A percentile compares a stretch with the other conserved stretches of the same genome.
Evolutionary conservation across 2,797 vertebrate genomes (phyloP).

Genomic region (Gallinago stenura): DNA sequence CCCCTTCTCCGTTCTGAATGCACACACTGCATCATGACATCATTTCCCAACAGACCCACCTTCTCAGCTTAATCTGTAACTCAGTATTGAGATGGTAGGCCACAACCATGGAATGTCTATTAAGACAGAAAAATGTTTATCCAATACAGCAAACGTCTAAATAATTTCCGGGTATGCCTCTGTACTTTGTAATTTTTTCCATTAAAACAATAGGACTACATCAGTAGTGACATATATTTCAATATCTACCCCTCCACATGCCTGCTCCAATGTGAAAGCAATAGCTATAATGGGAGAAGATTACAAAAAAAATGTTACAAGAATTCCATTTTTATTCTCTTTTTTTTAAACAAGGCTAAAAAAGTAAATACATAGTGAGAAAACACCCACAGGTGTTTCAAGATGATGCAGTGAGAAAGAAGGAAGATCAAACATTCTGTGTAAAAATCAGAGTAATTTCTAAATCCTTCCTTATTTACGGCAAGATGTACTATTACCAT

Average conservation of each 20-base stretch:
- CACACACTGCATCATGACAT: background rate
- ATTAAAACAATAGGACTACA: background rate
- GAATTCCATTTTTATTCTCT: background rate
- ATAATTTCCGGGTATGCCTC: slow-evolving; percentile 39
- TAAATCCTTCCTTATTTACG: background rate
- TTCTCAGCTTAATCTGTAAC: background rate
- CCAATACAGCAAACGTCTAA: background rate
- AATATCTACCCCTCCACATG: background rate
- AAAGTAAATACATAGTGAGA: background rate
- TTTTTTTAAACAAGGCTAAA: slow-evolving; percentile 28
- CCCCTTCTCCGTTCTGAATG: background rate
- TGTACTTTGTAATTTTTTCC: background rate
- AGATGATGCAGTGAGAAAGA: slow-evolving; percentile 16
- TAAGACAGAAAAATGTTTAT: background rate
- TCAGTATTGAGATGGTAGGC: background rate
- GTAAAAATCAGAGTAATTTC: background rate
- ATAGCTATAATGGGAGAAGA: background rate
- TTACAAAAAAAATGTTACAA: background rate
- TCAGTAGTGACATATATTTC: background rate
- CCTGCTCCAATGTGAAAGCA: background rate
- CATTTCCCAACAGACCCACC: background rate
- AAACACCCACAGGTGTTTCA: background rate
- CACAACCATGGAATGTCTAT: background rate
- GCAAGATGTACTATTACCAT: background rate
- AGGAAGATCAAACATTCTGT: background rate